phyloP scores from a whole-genome alignment of 2,888 invertebrate genomes.

The Tryphoninae sp. region DNA sequence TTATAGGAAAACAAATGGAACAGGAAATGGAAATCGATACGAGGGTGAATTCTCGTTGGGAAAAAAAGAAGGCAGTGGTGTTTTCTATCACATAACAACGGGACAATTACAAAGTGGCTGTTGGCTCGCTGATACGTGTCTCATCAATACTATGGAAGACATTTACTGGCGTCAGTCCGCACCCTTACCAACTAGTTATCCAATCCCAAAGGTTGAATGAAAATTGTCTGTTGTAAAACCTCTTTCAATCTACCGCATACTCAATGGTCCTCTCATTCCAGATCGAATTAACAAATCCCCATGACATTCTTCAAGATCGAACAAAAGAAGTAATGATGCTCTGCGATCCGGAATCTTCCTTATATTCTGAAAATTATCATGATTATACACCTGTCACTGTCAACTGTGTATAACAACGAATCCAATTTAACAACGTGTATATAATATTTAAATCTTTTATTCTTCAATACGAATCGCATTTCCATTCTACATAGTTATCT shows the following conservation, averaged over 20 bases:
- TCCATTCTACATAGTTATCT: slow-evolving; percentile 30
- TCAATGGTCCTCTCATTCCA: slow-evolving; percentile 14
- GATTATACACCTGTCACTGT: slow-evolving; percentile 33
- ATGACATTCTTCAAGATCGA: slow-evolving; percentile 24
- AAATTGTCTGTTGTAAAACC: slow-evolving; percentile 17
- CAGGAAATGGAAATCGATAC: slow-evolving; percentile 85
- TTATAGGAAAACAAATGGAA: slow-evolving; percentile 59
- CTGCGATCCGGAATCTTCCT: slow-evolving; percentile 29
- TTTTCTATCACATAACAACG: slow-evolving; percentile 85
- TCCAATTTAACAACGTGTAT: background rate
- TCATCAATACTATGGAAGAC: slow-evolving; percentile 84
- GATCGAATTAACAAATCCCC: slow-evolving; percentile 33
- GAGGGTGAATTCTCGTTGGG: slow-evolving; percentile 85
- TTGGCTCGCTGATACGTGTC: slow-evolving; percentile 84
- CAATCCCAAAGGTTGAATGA: slow-evolving; percentile 82
- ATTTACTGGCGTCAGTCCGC: slow-evolving; percentile 85
- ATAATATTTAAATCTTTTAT: slow-evolving; percentile 37
- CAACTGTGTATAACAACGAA: slow-evolving; percentile 25
- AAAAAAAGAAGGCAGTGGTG: slow-evolving; percentile 85
- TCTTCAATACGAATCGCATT: slow-evolving; percentile 32
- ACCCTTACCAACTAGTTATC: slow-evolving; percentile 82
- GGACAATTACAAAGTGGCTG: slow-evolving; percentile 87
- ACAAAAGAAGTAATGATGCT: slow-evolving; percentile 30
- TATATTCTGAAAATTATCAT: slow-evolving; percentile 18
- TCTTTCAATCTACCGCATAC: background rate